Base-by-base conservation (phyloP, 2,888 invertebrate genomes). In the Eucera pruinosa region DNA sequence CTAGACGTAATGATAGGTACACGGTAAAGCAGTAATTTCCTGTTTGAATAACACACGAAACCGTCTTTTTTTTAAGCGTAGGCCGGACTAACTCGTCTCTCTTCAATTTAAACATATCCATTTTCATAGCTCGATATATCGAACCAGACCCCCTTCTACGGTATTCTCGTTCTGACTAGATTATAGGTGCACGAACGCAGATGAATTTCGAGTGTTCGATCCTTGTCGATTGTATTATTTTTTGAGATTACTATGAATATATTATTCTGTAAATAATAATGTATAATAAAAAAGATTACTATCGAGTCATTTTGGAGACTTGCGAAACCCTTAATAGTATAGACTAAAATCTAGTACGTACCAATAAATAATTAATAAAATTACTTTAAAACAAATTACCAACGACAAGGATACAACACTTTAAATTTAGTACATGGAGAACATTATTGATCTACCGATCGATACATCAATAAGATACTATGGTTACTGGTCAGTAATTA, bases 21-120 rank as follows among this genome's bases (percentile, higher is more conserved):
- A 82, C 54, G 62, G 54, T 80, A 71, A 62, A 70, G 68, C 61
- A 61, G 43, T 80, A 70, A 80, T 78, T 82, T 72, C 48, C 60
- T 80, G 41, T 72, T 78, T 57, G 72, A 70, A 78, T 72, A 81
- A 81, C 74, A 74, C 66, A 66, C 78, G 64, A 60, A 69, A 83
- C 78, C 83, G 68, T 74, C 77, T 80, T 84, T 79, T 85, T 78
- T 77, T 84, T 78, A 91, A 89, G 89, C 90, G 89, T 91, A 91
- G 91, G 91, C 90, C 91, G 90, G 90, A 91, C 90, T 91, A 90
- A 89, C 86, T 89, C 76, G 80, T 86, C 84, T 84, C 83, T 84
- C 83, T 75, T 55, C 33, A 64, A 25, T 74, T 65, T 52, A 45
- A 72, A 58, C 54, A 72, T 62, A 55, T 73, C 45, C 52, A 30